A percentile compares a stretch with the other conserved stretches of the same genome.
Conservation (phyloP, 64 coral and sea anemone species). For the Platygyra sinensis region DNA sequence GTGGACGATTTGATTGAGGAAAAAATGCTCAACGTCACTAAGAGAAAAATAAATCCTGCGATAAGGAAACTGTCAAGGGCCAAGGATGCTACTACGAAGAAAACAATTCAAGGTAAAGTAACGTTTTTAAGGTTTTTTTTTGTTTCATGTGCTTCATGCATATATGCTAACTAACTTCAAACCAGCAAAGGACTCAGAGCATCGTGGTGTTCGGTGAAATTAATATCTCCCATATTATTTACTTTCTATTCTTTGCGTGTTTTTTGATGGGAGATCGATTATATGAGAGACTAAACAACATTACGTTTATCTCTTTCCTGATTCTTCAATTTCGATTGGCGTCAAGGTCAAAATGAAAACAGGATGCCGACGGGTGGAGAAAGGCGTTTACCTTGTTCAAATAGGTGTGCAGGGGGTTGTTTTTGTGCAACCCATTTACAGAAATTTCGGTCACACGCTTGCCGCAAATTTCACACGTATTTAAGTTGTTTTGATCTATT, state of each 20-base stretch:
- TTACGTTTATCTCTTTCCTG: slow-evolving; percentile 28
- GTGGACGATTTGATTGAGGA: background rate
- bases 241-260: slow-evolving; percentile 16
- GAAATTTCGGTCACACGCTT: too few species aligned
- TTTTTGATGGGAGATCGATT: background rate
- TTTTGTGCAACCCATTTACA: too few species aligned
- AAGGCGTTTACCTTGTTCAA: too few species aligned
- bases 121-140: background rate
- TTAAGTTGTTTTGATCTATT: too few species aligned
- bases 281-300: slow-evolving; percentile 23
- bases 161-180: too few species aligned
- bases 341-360: background rate
- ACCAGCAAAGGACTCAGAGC: background rate
- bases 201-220: background rate
- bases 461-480: too few species aligned
- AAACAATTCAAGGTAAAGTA: slow-evolving; percentile 12
- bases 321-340: too few species aligned
- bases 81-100: background rate
- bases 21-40: slow-evolving; percentile 16
- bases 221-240: slow-evolving; percentile 21
- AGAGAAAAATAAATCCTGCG: background rate
- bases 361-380: too few species aligned
- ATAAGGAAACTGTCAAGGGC: background rate
- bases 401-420: too few species aligned
- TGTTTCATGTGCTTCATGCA: background rate